Evolutionary conservation across 1,140 invertebrate genomes (phyloP), one percentile per base, ranked within the genome.

Genomic region (Leptinotarsa lineolata): DNA sequence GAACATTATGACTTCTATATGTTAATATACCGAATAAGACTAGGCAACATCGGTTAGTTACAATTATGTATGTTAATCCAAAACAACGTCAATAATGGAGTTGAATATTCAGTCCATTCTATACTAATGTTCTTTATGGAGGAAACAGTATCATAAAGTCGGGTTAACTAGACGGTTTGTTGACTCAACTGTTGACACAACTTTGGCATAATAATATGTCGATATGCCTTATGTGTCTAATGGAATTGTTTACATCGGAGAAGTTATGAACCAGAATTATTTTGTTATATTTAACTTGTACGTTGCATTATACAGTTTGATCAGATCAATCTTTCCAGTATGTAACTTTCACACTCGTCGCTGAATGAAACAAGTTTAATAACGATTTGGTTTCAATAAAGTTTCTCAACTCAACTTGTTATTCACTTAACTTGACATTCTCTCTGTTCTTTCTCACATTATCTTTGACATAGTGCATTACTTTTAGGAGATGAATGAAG

Each of bases 1-100:
- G 78, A 79, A 79, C 78, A 79, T 79, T 79, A 79, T 79, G 78
- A 79, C 76, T 79, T 75, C 74, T 74, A 71, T 79, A 79, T 78
- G 78, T 73, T 78, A 79, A 79, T 79, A 75, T 70, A 70, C 73
- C 65, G 70, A 75, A 67, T 72, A 39, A 72, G 72, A 76, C 65
- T 72, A 22, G 69, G 60, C 44, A 20, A 68, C 20, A 68, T 68
- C 67, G 46, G 45, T 76, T 72, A 77, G 73, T 75, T 74, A 79
- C 78, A 79, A 79, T 79, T 79, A 79, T 79, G 74, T 79, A 79
- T 79, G 78, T 79, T 79, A 79, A 79, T 78, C 74, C 63, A 67
- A 60, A 76, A 73, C 68, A 72, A 76, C 75, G 65, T 64, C 72
- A 70, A 74, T 76, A 76, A 76, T 76, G 75, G 72, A 71, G 64